Evolutionary conservation across 2,113 vertebrate genomes (phyloP), one percentile per base, ranked within the genome.

Genomic region (Paramormyrops kingsleyae): DNA sequence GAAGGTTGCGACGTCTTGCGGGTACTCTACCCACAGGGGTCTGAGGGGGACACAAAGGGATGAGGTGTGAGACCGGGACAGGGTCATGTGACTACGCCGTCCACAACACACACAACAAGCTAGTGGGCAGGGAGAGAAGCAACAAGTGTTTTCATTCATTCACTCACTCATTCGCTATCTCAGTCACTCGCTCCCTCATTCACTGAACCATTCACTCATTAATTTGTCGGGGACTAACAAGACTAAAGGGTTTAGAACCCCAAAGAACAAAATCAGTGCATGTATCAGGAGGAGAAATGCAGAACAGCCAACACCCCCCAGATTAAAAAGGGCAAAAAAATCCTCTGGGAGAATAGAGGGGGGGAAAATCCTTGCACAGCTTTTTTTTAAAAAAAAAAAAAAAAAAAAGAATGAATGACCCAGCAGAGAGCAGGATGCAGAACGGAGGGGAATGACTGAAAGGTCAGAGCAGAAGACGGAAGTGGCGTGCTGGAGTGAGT

Each of bases 21-120:
- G 97, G 93, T 96, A 98, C 62, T 97, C 96, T 47, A 98, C 95
- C 98, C 98, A 98, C 49, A 98, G 93, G 0, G 97, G 95, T 92
- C 97, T 98, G 90, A 0, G 86, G 92, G 27, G 94, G n/a, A 92
- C 91, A 91, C 7, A 86, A 12, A 87, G 1, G 49, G 0, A 88
- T 4, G 39, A 24, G 52, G 80, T 53, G 31, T 47, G 9, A 66
- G 2, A 89, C 7, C 83, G 56, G 13, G n/a, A 17, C 27, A 53
- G 31, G 74, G 59, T 6, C 53, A 88, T 24, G 53, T 53, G 62
- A n/a, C 31, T 17, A 53, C 12, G 46, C 46, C 21, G 27, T 52
- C 12, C 46, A 19, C 13, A 53, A 56, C 24, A 35, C 50, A 47
- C 7, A 85, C 44, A 62, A 6, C 44, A 1, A 5, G 13, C 47